phyloP scores from a whole-genome alignment of 2,888 invertebrate genomes.

The Pomacea canaliculata region DNA sequence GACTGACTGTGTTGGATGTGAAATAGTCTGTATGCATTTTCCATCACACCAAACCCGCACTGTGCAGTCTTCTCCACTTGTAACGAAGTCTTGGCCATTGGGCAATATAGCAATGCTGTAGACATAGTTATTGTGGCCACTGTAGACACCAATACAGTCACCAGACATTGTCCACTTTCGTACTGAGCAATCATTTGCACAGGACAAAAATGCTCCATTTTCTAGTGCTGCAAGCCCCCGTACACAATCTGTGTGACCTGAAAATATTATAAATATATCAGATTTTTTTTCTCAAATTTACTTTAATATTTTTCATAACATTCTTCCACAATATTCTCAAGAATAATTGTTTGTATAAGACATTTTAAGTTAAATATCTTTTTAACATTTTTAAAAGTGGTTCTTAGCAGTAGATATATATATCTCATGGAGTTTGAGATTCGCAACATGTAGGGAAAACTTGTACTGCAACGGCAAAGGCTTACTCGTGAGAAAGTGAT shows the following conservation, averaged over 20 bases:
- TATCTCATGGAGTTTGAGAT: too few relatives aligned
- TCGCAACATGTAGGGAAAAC: too few relatives aligned
- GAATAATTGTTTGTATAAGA: neutral
- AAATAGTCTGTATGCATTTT: conserved; percentile 75
- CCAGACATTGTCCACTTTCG: conserved; percentile 84
- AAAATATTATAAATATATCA: too few relatives aligned
- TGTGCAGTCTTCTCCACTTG: conserved; percentile 90
- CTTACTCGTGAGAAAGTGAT: too few relatives aligned
- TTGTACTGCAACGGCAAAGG: too few relatives aligned
- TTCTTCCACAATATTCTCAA: neutral
- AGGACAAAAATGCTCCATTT: conserved; percentile 81
- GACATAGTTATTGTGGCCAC: conserved; percentile 75
- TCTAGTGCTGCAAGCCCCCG: conserved; percentile 82
- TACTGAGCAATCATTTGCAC: conserved; percentile 91
- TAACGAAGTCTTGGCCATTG: conserved; percentile 78
- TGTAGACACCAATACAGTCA: conserved; percentile 73
- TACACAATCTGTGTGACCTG: conserved; percentile 93
- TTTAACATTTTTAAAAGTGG: too few relatives aligned
- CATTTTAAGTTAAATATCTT: neutral
- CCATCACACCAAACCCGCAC: conserved; percentile 82
- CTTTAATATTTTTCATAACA: too few relatives aligned
- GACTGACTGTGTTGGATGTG: conserved; percentile 87
- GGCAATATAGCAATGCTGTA: conserved; percentile 74
- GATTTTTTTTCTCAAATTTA: too few relatives aligned
- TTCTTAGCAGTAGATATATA: too few relatives aligned